Percentiles rank a stretch among this genome's conserved stretches.
Evolutionary conservation across 2,113 vertebrate genomes (phyloP).

Genomic region (Rhadina sibilatrix): DNA sequence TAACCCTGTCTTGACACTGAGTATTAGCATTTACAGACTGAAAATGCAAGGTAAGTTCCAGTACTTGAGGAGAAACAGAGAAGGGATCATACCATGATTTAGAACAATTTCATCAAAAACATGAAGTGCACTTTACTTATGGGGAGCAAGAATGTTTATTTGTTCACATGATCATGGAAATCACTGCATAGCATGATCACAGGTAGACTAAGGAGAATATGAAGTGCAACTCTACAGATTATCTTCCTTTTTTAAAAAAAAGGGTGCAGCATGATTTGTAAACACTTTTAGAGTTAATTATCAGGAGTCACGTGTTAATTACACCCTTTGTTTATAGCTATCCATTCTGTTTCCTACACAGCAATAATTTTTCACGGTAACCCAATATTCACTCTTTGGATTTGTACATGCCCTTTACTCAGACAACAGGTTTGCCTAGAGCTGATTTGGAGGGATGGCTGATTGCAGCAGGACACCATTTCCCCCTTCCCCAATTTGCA

Average conservation of each 20-base stretch:
- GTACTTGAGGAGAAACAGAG: background rate
- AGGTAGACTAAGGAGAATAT: background rate
- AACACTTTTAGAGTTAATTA: background rate
- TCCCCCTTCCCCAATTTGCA: rapidly evolving
- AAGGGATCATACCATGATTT: background rate
- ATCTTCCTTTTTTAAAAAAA: background rate
- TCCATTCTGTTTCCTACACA: background rate
- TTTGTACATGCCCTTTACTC: background rate
- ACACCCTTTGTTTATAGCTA: background rate
- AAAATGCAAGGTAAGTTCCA: background rate
- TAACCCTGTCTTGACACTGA: background rate
- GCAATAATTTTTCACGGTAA: background rate
- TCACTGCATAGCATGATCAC: background rate
- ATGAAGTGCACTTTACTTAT: background rate
- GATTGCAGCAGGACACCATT: background rate
- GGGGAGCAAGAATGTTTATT: background rate
- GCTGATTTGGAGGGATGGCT: background rate
- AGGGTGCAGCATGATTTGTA: background rate
- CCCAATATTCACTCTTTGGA: background rate
- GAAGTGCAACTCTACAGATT: background rate
- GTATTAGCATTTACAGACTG: background rate
- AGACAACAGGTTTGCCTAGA: background rate
- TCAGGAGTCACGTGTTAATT: background rate
- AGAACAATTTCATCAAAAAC: background rate
- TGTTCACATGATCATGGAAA: background rate